Conservation (phyloP, 2,113 vertebrate genomes). For the Lichenostomus cassidix region DNA sequence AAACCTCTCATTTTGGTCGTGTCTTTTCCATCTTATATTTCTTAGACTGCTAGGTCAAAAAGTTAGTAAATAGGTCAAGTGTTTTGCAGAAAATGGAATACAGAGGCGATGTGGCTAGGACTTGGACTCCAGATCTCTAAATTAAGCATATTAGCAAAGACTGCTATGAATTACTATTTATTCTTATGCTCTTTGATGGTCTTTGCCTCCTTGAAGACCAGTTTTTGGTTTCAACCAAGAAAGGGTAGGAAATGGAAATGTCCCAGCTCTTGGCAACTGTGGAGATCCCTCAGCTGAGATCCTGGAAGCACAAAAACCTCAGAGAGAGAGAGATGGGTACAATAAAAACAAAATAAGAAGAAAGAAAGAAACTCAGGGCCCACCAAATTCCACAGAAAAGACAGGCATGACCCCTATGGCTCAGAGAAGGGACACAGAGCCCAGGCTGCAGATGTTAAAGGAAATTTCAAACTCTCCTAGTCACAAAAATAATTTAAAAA, state of each 20-base stretch:
- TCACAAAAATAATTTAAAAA: not conserved
- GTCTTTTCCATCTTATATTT: constrained; percentile 51
- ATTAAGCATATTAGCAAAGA: constrained; percentile 31
- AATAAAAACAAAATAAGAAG: not conserved
- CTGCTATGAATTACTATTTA: constrained; percentile 30
- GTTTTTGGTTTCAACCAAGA: constrained; percentile 36
- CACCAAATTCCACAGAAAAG: not conserved
- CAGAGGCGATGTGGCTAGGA: not conserved
- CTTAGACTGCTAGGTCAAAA: constrained; percentile 43
- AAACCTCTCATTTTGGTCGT: constrained; percentile 57
- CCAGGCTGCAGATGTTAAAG: not conserved
- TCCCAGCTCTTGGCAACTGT: not conserved
- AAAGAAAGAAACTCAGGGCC: not conserved
- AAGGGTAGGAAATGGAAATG: constrained; percentile 33
- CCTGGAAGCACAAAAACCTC: constrained; percentile 34
- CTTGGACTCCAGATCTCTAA: constrained; percentile 25
- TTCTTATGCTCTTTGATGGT: constrained; percentile 29
- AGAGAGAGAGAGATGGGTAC: not conserved
- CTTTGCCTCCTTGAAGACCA: constrained; percentile 23
- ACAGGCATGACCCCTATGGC: not conserved
- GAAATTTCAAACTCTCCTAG: not conserved
- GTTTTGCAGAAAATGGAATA: not conserved
- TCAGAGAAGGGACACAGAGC: not conserved
- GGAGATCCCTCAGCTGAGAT: not conserved
- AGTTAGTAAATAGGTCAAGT: constrained; percentile 48